Conservation (phyloP, 2,888 invertebrate species). For the Dicranocentrus wangi region DNA sequence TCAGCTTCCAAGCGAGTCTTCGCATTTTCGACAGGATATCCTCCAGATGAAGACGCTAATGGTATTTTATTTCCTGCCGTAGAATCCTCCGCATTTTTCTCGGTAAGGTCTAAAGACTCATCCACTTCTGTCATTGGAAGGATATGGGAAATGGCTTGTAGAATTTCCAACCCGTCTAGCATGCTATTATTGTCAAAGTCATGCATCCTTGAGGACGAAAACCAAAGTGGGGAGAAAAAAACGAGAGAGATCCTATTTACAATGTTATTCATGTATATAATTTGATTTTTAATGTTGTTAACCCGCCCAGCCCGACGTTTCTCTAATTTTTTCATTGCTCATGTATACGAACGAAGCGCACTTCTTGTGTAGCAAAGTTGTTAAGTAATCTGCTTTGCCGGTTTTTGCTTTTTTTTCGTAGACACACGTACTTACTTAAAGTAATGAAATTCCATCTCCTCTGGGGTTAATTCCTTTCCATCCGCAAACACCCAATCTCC, state of each 20-base stretch:
- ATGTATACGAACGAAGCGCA: neutral
- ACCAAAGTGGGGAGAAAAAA: neutral
- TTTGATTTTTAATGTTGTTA: conserved; percentile 61
- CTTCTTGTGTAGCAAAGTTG: neutral
- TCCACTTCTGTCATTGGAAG: conserved; percentile 79
- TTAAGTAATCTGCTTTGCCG: conserved; percentile 26
- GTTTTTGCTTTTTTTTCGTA: neutral
- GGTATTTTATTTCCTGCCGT: conserved; percentile 49
- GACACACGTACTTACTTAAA: conserved; percentile 78
- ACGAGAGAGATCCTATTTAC: conserved; percentile 46
- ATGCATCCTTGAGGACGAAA: conserved; percentile 79
- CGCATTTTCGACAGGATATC: conserved; percentile 45
- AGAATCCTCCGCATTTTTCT: conserved; percentile 43
- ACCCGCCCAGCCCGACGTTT: conserved; percentile 31
- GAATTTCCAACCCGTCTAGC: conserved; percentile 91
- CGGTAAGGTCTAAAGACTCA: conserved; percentile 74
- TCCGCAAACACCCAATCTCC: conserved; percentile 79
- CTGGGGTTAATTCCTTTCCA: conserved; percentile 85
- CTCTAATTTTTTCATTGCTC: conserved; percentile 25
- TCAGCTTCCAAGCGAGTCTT: conserved; percentile 52
- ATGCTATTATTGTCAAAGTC: conserved; percentile 91
- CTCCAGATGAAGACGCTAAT: conserved; percentile 38
- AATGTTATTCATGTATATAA: conserved; percentile 64
- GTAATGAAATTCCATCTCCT: conserved; percentile 89
- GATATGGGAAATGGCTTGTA: conserved; percentile 87